Evolutionary conservation across 2,113 vertebrate species (phyloP), one percentile per base, ranked within the genome.

Genomic region (Ariopsis seemanni): DNA sequence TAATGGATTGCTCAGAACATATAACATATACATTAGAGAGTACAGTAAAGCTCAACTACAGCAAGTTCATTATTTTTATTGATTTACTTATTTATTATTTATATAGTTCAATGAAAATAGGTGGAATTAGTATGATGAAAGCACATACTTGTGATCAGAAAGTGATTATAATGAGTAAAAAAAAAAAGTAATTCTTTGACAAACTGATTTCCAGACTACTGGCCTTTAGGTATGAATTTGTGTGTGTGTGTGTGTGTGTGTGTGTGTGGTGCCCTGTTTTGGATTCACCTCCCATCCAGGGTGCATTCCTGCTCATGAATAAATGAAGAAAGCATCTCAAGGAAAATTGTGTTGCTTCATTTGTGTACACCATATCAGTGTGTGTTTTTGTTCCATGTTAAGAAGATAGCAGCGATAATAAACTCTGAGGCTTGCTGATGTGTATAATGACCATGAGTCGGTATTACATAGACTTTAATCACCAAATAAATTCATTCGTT

Each of bases 401-500:
- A 55, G 25, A 79, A 55, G 15, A 22, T 42, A 48, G 58, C 18
- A 63, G 9, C 25, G 18, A 1, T 30, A 80, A 8, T 63, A 62
- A 48, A 5, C 78, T 27, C 78, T 58, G 57, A 57, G 78, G 7
- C 30, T 60, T 81, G 78, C 22, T 20, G 57, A 42, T 82, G 80
- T 42, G 80, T n/a, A 25, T 63, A 82, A 67, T 9, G 60, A 5
- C 60, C 2, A 2, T 65, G 20, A 83, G 67, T 50, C 62, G 67
- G 25, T 83, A 52, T n/a, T 9, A 65, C 20, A 5, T 82, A 18
- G 65, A 67, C 34, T 83, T 63, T 65, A 83, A 82, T 65, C 17
- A 25, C 57, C 80, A 63, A 82, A 42, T 82, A 74, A 74, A 87
- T 83, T n/a, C 10, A 63, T 22, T 50, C 5, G 25, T 55, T 75